Evolutionary conservation across 64 coral and sea anemone species (phyloP).

Genomic region (Stylophora pistillata): DNA sequence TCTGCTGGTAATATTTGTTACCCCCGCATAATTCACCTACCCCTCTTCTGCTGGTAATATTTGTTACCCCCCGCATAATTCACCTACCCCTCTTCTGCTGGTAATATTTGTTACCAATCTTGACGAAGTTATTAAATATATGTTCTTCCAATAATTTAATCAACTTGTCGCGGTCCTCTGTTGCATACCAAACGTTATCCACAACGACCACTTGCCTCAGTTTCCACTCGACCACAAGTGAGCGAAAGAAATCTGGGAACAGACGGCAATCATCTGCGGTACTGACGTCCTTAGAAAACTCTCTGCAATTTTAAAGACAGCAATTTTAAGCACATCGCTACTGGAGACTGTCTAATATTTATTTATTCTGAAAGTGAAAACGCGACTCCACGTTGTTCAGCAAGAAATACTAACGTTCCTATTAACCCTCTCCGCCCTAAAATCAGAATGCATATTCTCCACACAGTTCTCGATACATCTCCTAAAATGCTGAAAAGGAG

Average conservation of each 20-base stretch:
- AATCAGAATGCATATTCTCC: too few species aligned
- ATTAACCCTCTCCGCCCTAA: too few species aligned
- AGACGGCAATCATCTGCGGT: slow-evolving; percentile 28
- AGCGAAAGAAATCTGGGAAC: slow-evolving; percentile 40
- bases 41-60: slow-evolving; percentile 69
- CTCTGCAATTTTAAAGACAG: background rate
- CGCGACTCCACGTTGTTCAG: background rate
- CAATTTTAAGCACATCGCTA: background rate
- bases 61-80: slow-evolving; percentile 26
- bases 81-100: slow-evolving; percentile 68
- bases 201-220: slow-evolving; percentile 28
- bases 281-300: slow-evolving; percentile 14
- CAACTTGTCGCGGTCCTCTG: slow-evolving; percentile 47
- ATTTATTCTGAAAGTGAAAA: background rate
- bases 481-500: too few species aligned
- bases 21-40: slow-evolving; percentile 48
- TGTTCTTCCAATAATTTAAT: slow-evolving; percentile 56
- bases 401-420: too few species aligned
- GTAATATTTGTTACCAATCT: slow-evolving; percentile 73
- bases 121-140: slow-evolving; percentile 71
- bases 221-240: background rate
- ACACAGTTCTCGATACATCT: too few species aligned
- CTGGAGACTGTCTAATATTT: background rate
- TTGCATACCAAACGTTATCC: slow-evolving; percentile 54
- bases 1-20: slow-evolving; percentile 73